These are phyloP conservation scores for Argyresthia albistria DNA, from an alignment of 2,888 invertebrate genomes.

Conservation along the genomic window DNA sequence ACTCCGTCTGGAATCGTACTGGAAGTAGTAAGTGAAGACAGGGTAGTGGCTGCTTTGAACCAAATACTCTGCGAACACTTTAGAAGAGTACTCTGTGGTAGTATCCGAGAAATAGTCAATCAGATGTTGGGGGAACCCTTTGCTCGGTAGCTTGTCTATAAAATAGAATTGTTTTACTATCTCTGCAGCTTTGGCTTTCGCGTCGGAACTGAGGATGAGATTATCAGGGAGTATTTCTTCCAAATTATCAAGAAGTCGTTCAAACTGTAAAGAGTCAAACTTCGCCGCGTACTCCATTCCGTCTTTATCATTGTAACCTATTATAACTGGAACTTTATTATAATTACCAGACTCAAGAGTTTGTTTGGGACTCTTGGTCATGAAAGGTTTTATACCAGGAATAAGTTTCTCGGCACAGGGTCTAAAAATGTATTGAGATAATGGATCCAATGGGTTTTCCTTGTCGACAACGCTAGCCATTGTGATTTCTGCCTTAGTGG, in stretches of 20 bases:
- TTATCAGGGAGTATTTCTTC: constrained; percentile 7
- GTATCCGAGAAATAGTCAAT: constrained; percentile 27
- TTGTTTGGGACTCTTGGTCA: constrained; percentile 10
- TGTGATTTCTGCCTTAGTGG: constrained; percentile 9
- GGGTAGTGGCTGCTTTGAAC: not conserved
- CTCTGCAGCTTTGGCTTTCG: constrained; percentile 14
- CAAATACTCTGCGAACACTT: constrained; percentile 1
- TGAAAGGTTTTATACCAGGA: constrained; percentile 7
- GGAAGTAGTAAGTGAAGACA: constrained; percentile 23
- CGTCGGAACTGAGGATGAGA: constrained; percentile 7
- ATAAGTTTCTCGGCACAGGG: constrained; percentile 8
- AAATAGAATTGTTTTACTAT: constrained; percentile 22
- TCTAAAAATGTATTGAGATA: constrained; percentile 4
- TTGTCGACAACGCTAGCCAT: constrained; percentile 9
- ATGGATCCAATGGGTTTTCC: not conserved
- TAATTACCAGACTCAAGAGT: constrained; percentile 11
- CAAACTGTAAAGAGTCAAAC: not conserved
- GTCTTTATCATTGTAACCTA: constrained; percentile 29
- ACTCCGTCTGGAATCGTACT: constrained; percentile 21
- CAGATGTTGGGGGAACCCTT: constrained; percentile 12
- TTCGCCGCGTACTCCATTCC: constrained; percentile 23
- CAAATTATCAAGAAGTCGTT: constrained; percentile 4
- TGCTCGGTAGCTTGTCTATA: constrained; percentile 11
- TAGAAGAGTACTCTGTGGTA: constrained; percentile 18
- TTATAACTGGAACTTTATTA: constrained; percentile 18